These are phyloP conservation scores for Balaeniceps rex DNA, from an alignment of 2,113 vertebrate genomes.

Conservation along the genomic window DNA sequence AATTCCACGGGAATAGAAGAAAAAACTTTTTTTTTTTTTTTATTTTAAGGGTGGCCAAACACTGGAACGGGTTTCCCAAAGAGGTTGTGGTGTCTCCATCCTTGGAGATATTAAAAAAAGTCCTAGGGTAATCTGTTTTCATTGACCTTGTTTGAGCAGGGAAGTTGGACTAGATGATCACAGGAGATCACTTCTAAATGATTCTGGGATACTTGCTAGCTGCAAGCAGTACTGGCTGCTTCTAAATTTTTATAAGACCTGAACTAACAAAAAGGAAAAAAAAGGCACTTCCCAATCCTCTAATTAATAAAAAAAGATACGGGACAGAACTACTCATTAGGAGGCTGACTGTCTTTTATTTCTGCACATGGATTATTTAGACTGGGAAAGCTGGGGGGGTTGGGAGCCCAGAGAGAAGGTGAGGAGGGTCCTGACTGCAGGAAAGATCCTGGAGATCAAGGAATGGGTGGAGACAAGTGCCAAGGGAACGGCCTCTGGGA, in stretches of 20 bases:
- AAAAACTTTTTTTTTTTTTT: neutral
- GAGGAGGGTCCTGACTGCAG: neutral
- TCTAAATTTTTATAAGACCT: neutral
- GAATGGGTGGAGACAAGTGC: neutral
- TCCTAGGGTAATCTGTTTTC: neutral
- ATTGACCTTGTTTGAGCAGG: neutral
- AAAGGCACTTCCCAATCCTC: neutral
- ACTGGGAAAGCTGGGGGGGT: neutral
- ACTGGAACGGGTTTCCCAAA: neutral
- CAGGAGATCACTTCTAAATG: neutral
- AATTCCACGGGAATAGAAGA: neutral
- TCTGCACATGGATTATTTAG: neutral
- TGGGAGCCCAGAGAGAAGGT: neutral
- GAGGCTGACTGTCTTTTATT: neutral
- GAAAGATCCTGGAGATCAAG: neutral
- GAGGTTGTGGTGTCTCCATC: neutral
- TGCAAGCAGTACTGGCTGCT: neutral
- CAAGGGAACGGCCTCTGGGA: neutral
- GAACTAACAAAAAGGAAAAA: neutral
- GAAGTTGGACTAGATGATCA: neutral
- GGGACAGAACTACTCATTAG: neutral
- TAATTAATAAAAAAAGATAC: neutral
- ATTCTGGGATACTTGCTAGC: neutral
- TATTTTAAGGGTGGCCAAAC: neutral
- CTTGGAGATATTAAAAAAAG: neutral